Base-by-base conservation (phyloP, 2,888 invertebrate species). In the Lepidonotus clava region DNA sequence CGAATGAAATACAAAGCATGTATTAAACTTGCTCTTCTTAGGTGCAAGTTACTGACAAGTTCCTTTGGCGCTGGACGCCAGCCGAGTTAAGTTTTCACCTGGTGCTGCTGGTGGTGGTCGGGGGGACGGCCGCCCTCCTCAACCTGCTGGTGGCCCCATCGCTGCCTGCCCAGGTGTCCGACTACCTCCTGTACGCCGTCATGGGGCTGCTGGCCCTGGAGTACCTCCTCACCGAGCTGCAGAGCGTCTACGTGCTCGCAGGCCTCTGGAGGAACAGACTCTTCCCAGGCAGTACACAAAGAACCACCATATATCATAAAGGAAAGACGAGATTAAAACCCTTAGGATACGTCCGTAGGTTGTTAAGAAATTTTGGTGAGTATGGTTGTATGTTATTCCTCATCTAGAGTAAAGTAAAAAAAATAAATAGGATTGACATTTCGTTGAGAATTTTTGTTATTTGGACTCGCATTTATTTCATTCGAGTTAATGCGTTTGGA, bases 61-160 rank as follows among this genome's bases (percentile, higher is more conserved):
- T 92, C 87, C 87, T 92, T 77, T 93, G 93, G 93, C 90, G 90
- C 36, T 92, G 92, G 91, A 90, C 91, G 21, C 86, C 89, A 34
- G 88, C 90, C 32, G 92, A 92, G 83, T 87, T 91, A 32, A 40
- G 92, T 24, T 93, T 92, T 85, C 93, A 93, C 89, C 80, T 90
- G 32, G 66, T 90, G 21, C 91, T 93, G 91, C 56, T 92, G 1
- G 53, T 91, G 38, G 90, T 90, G 6, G 90, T 61, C 18, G 91
- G 80, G 1, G 71, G 91, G 2, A 84, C 89, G 38, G 90, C 92
- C 67, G 91, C 91, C 36, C 86, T 91, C 8, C 85, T 92, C 11
- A 91, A 91, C 86, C 90, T 90, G 56, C 89, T 91, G 86, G 89
- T 90, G 71, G 56, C 85, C 24, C 40, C 46, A 18, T 80, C 86